Evolutionary conservation across 2,113 vertebrate genomes (phyloP).

Genomic region (Columba janthina): DNA sequence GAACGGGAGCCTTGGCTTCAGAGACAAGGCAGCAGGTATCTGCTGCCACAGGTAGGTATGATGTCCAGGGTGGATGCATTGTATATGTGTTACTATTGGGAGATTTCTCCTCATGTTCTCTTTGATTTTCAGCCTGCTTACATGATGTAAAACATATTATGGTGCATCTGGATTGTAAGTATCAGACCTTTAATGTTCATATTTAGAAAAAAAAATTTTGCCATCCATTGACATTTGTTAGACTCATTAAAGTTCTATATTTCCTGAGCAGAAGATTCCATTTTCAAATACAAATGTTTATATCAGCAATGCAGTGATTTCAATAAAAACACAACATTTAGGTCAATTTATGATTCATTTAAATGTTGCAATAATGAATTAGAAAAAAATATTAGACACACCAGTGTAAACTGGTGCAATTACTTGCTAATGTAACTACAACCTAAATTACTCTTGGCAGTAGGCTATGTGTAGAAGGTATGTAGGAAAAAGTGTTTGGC

Average conservation of each 20-base stretch:
- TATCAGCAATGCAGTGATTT: not conserved
- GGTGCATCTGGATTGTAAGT: not conserved
- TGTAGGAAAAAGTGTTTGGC: not conserved
- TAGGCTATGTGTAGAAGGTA: not conserved
- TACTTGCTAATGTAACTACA: not conserved
- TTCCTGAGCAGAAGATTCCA: slow-evolving; percentile 9
- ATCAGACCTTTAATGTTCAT: not conserved
- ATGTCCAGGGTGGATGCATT: not conserved
- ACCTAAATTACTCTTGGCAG: not conserved
- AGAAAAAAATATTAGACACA: not conserved
- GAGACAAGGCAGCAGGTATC: not conserved
- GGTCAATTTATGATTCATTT: not conserved
- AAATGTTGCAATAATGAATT: not conserved
- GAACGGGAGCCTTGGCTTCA: not conserved
- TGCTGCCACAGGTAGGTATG: accelerated
- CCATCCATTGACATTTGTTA: not conserved
- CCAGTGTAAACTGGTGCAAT: not conserved
- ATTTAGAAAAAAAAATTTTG: not conserved
- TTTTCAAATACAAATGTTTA: not conserved
- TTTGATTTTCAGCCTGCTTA: not conserved
- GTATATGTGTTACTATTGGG: accelerated
- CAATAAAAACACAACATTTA: not conserved
- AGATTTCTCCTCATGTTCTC: not conserved
- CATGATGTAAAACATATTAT: not conserved
- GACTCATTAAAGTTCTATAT: not conserved